Conservation (phyloP, 2,888 invertebrate genomes). For the Chrysolina haemoptera region DNA sequence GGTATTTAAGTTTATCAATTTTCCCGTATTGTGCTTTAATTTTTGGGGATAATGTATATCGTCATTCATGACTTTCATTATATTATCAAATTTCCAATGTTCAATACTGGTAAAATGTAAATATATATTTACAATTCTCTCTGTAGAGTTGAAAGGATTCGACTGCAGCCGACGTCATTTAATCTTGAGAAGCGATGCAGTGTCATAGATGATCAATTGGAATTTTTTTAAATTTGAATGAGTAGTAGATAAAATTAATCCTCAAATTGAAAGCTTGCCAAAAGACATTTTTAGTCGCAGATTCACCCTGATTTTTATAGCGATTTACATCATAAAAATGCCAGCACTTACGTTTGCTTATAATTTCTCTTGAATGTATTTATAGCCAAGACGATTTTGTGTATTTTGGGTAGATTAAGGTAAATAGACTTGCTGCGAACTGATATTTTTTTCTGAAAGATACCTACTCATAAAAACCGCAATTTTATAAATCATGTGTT, state of each 20-base stretch:
- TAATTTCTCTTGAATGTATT: neutral
- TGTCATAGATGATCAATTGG: slow-evolving; percentile 2
- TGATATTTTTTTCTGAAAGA: neutral
- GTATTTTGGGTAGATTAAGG: neutral
- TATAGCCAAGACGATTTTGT: neutral
- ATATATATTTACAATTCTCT: too few species aligned
- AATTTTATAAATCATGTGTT: neutral
- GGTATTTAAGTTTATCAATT: too few species aligned
- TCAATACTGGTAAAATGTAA: too few species aligned
- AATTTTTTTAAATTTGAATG: neutral
- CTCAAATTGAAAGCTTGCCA: neutral
- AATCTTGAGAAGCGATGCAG: neutral
- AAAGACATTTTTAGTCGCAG: slow-evolving; percentile 11
- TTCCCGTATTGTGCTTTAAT: too few species aligned
- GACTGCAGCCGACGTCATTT: neutral
- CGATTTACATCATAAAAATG: slow-evolving; percentile 4
- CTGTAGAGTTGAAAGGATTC: too few species aligned
- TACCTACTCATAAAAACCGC: neutral
- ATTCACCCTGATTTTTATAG: slow-evolving; percentile 14
- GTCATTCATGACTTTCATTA: too few species aligned
- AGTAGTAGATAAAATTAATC: neutral
- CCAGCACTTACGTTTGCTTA: neutral
- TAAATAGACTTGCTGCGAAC: neutral
- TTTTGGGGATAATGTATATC: too few species aligned
- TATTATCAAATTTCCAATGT: too few species aligned